phyloP scores from a whole-genome alignment of 2,888 invertebrate species.

The Drosophila barbarae region DNA sequence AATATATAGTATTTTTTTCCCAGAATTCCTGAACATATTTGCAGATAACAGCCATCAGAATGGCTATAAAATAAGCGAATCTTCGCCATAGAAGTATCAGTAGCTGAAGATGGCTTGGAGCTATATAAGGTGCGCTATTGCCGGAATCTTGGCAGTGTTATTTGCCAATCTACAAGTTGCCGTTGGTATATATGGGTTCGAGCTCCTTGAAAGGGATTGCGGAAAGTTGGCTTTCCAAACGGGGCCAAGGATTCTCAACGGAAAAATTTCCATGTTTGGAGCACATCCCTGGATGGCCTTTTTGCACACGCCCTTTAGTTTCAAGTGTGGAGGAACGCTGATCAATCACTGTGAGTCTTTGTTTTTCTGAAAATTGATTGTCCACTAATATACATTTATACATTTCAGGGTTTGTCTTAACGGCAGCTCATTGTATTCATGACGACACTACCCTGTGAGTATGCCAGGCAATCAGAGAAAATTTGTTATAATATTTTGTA shows the following conservation, averaged over 20 bases:
- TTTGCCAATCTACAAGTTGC: background rate
- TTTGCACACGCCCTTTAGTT: background rate
- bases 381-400: background rate
- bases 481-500: background rate
- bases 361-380: too few relatives aligned
- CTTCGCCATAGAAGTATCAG: background rate
- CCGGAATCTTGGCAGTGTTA: background rate
- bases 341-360: constrained; percentile 1
- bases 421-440: constrained; percentile 6
- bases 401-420: constrained; percentile 16
- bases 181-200: background rate
- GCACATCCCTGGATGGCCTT: constrained; percentile 13
- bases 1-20: background rate
- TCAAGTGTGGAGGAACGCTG: constrained; percentile 1
- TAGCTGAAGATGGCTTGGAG: background rate
- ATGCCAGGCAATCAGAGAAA: background rate
- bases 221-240: accelerated
- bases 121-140: background rate
- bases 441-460: background rate
- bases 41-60: background rate
- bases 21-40: background rate
- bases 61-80: background rate
- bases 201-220: background rate
- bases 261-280: background rate
- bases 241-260: background rate